Conservation (phyloP, 2,113 vertebrate species). For the Proteles cristata region DNA sequence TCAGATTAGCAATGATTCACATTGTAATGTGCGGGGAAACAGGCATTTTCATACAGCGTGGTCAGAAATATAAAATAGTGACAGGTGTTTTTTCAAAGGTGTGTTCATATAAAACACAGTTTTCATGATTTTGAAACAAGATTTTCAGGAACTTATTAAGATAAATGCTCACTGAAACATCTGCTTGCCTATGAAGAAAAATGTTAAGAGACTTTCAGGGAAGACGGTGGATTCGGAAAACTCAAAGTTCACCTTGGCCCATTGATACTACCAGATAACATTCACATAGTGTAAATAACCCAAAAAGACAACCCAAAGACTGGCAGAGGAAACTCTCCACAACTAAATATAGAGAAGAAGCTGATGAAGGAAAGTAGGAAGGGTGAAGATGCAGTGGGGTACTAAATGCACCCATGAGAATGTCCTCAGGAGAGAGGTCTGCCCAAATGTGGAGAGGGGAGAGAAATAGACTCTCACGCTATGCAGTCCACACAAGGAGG, state of each 20-base stretch:
- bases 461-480: neutral
- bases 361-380: neutral
- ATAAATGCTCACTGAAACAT: neutral
- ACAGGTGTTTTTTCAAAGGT: neutral
- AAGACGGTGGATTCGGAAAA: neutral
- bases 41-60: neutral
- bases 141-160: neutral
- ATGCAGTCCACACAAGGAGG: neutral
- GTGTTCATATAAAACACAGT: neutral
- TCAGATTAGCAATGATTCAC: neutral
- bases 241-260: neutral
- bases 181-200: neutral
- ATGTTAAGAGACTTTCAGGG: neutral
- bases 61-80: neutral
- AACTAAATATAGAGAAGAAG: neutral
- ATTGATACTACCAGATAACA: neutral
- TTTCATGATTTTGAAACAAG: neutral
- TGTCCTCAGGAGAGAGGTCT: neutral
- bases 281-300: neutral
- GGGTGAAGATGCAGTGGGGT: neutral
- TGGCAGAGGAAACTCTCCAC: neutral
- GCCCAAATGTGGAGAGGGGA: neutral
- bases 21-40: neutral
- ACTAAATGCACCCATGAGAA: neutral
- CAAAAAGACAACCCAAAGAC: neutral